Evolutionary conservation across 2,797 vertebrate species (phyloP), one percentile per base, ranked within the genome.

Genomic region (Microctenopoma stevenorrisi): DNA sequence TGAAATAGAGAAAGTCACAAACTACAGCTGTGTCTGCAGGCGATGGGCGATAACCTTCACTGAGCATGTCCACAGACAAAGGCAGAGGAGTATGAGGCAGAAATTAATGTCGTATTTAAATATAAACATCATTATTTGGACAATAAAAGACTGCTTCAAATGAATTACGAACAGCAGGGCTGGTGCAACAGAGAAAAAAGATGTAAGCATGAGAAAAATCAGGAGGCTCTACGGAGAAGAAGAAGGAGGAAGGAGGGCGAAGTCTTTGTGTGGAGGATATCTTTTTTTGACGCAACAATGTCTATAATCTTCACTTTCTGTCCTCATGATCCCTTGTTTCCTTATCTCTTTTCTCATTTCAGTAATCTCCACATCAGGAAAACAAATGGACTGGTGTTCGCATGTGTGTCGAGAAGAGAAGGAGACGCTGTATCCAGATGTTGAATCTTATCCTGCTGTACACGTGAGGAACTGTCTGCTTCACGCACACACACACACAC

Each of bases 21-120:
- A 76, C 76, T 72, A 28, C 73, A 58, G 73, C 78, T 74, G 49
- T 68, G 73, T 76, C 83, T 78, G 71, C 77, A 84, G 81, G 81
- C 84, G 42, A 54, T 50, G 55, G 49, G 65, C 50, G 61, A 3
- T 15, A 54, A 64, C 43, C 64, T 54, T 62, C 74, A 66, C n/a
- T 50, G 50, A 53, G 72, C 54, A 73, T 49, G 57, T 13, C 59
- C 18, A 40, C 64, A 40, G 43, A 62, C 33, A 52, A 63, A 64
- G 22, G 43, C 61, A 62, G 14, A 13, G 11, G 48, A 40, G 46
- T 42, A 22, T 11, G 15, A 12, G 14, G 42, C 43, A 61, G n/a
- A 44, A 48, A 18, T 5, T 14, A 35, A 5, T 48, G 5, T 22
- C 53, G 44, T 15, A 15, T 46, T 35, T 60, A 13, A 26, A 28